Conservation (phyloP, 1,140 invertebrate genomes). For the Drosophila pseudoananassae region DNA sequence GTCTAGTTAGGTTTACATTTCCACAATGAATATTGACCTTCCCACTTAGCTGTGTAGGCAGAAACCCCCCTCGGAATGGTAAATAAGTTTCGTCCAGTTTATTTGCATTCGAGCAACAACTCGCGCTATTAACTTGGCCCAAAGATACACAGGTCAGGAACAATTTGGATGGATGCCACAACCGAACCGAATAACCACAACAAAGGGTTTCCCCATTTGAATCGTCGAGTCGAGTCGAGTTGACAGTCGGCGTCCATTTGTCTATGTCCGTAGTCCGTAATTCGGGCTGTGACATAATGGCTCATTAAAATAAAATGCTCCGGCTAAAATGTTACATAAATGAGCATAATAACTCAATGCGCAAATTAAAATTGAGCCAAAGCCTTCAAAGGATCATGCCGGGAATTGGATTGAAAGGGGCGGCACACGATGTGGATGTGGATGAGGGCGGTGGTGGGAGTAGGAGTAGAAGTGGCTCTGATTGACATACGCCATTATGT, state of each 20-base stretch:
- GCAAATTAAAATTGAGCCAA: slow-evolving; percentile 75
- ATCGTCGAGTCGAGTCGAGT: slow-evolving; percentile 9
- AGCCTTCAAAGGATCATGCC: slow-evolving; percentile 32
- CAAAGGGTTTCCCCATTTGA: slow-evolving; percentile 70
- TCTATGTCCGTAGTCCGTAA: slow-evolving; percentile 36
- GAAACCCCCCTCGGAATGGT: not conserved
- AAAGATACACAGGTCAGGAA: slow-evolving; percentile 3
- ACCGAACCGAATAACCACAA: slow-evolving; percentile 44
- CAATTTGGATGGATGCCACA: not conserved
- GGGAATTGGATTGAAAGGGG: slow-evolving; percentile 4
- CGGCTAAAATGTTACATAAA: slow-evolving; percentile 64
- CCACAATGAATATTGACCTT: not conserved
- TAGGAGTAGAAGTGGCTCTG: slow-evolving; percentile 8
- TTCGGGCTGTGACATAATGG: slow-evolving; percentile 65
- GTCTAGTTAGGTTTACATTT: too few relatives aligned
- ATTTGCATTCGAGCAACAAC: slow-evolving; percentile 15
- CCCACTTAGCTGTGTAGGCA: not conserved
- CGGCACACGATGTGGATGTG: too few relatives aligned
- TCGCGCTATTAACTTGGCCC: slow-evolving; percentile 19
- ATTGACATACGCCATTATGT: slow-evolving; percentile 34
- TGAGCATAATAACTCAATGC: slow-evolving; percentile 66
- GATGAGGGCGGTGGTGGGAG: not conserved
- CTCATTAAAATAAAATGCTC: slow-evolving; percentile 71
- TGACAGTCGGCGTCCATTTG: slow-evolving; percentile 25
- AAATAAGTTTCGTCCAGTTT: slow-evolving; percentile 3